Conservation (phyloP, 2,888 invertebrate genomes). For the Cynaeus angustus region DNA sequence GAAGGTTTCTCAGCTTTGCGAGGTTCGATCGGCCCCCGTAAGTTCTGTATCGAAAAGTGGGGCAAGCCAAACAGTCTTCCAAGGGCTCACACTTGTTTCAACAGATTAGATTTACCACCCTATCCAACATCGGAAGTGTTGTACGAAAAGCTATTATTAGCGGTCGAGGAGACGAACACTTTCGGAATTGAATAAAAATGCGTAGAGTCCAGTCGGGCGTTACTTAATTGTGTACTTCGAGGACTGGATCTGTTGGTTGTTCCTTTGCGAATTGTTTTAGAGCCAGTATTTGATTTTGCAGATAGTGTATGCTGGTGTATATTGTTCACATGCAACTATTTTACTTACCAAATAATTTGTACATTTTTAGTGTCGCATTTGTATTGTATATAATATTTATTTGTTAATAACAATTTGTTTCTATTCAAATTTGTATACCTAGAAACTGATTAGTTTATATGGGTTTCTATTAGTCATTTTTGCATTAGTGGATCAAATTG, state of each 20-base stretch:
- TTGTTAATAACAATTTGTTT: conserved; percentile 46
- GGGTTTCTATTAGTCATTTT: conserved; percentile 44
- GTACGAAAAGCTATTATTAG: conserved; percentile 92
- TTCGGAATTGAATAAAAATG: conserved; percentile 92
- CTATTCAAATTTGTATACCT: conserved; percentile 34
- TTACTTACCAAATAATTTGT: conserved; percentile 54
- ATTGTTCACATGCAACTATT: conserved; percentile 40
- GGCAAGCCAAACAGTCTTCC: conserved; percentile 95
- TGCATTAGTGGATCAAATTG: conserved; percentile 20
- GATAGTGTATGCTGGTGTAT: conserved; percentile 21
- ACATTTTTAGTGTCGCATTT: conserved; percentile 48
- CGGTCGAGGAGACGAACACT: conserved; percentile 96
- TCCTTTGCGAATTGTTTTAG: conserved; percentile 40
- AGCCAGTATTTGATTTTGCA: conserved; percentile 54
- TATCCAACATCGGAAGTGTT: conserved; percentile 94
- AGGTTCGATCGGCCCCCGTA: conserved; percentile 95
- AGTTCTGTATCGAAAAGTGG: conserved; percentile 98
- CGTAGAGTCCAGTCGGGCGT: conserved; percentile 9
- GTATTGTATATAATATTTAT: conserved; percentile 56
- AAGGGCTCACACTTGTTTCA: conserved; percentile 98
- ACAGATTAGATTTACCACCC: conserved; percentile 95
- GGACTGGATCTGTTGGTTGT: conserved; percentile 23
- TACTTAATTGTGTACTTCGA: conserved; percentile 41
- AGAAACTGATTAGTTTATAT: conserved; percentile 36
- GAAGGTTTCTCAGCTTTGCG: conserved; percentile 97